Conservation (phyloP, 2,888 invertebrate genomes). For the Hypena proboscidalis region DNA sequence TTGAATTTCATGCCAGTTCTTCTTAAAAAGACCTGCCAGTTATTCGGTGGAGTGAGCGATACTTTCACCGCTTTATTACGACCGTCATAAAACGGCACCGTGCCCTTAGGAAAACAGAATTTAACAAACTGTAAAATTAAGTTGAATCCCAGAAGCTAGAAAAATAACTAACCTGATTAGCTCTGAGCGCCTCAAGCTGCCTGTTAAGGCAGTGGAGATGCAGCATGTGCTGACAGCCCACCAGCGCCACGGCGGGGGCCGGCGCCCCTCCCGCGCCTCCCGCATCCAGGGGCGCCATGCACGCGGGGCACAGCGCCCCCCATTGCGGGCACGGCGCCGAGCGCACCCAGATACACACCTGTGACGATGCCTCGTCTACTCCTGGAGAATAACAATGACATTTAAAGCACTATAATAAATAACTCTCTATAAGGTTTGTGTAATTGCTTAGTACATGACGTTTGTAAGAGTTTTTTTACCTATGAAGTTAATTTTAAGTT, state of each 20-base stretch:
- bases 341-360: conserved; percentile 86
- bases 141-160: too few species aligned
- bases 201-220: conserved; percentile 91
- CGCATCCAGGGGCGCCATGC: conserved; percentile 85
- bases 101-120: neutral
- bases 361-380: conserved; percentile 32
- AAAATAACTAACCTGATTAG: conserved; percentile 5
- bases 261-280: conserved; percentile 66
- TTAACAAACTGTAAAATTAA: too few species aligned
- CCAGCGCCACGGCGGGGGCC: conserved; percentile 88
- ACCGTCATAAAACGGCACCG: too few species aligned
- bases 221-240: conserved; percentile 91
- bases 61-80: too few species aligned
- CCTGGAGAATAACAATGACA: conserved; percentile 11
- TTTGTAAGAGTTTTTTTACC: too few species aligned
- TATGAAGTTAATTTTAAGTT: too few species aligned
- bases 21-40: too few species aligned
- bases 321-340: conserved; percentile 87
- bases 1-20: too few species aligned
- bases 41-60: too few species aligned
- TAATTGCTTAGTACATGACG: too few species aligned
- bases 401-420: too few species aligned
- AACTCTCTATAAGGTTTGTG: too few species aligned
- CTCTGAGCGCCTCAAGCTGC: conserved; percentile 83
- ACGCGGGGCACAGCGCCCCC: conserved; percentile 90